Evolutionary conservation across 2,888 invertebrate genomes (phyloP), one percentile per base, ranked within the genome.

Genomic region (Meandrusa payeni): DNA sequence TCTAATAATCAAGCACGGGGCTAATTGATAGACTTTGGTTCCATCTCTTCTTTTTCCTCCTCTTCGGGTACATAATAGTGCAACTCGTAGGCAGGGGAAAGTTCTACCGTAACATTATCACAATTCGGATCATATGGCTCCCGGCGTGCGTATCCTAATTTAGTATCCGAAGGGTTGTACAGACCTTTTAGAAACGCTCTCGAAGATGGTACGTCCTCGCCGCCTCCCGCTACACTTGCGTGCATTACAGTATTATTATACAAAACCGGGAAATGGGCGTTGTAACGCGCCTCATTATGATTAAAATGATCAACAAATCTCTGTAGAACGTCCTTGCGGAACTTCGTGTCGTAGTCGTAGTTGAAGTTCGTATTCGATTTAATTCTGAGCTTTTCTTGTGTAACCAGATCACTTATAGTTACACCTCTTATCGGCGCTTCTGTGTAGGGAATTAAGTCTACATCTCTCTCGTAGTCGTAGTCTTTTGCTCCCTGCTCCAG

Each of bases 11-110:
- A n/a, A 5, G 54, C 45, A 52, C 60, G 9, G 3, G 67, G 57
- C 22, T 49, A 7, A 3, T 64, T 50, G 12, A 53, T 41, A 1
- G 61, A 41, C 5, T 55, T 64, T n/a, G 60, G 52, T 22, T 69
- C 69, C 1, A 54, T 50, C 44, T 62, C 58, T 31, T 75, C 71
- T 15, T 57, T 65, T 48, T 85, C 81, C 47, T 85, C 85, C 52
- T 85, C 75, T 1, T 82, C 83, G 0, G 85, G 82, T 11, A 85
- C 70, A 58, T 79, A 87, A 56, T 85, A 87, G 47, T 80, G 80
- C 41, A 87, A 62, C 63, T 86, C 86, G 55, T 85, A 87, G 0
- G 76, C 77, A 0, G 86, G 81, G 0, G 82, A 72, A 28, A 85
- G 56, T 23, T 85, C 82, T 44, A 81, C 71, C 0, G 71, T 70